Evolutionary conservation across 2,797 vertebrate species (phyloP), one percentile per base, ranked within the genome.

Genomic region (Vespertilio murinus): DNA sequence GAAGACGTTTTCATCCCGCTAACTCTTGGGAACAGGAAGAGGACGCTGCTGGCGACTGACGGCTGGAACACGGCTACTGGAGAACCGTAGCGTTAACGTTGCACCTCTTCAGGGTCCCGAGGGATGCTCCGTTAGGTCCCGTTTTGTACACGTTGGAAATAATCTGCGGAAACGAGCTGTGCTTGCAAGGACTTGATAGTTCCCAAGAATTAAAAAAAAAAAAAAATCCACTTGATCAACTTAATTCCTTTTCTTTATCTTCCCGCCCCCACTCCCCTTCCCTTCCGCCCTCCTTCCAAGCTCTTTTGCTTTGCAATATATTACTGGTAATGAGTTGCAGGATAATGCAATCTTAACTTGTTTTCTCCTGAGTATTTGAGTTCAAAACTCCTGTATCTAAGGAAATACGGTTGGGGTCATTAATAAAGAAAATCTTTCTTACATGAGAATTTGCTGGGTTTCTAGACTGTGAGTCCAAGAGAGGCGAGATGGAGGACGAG

Each of bases 1-100:
- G 97, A 99, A 99, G 98, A 99, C 99, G 0, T 99, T 99, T 78
- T 96, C 98, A 87, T 95, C 97, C 97, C 98, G 98, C 97, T 98
- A 98, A 97, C 1, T 0, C 95, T 45, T 1, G 95, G 97, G 94
- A 93, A 78, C 82, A 35, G 40, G 93, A 95, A 90, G 85, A 97
- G 79, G 94, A 93, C 35, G 95, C 91, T 23, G 93, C 96, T 91
- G 96, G 96, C 2, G 82, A 94, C 1, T 52, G 86, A 97, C 98
- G 97, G 96, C 96, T 96, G 97, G 96, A 97, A 97, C 93, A 96
- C 94, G 97, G 98, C 98, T 98, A 97, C 98, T 96, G 0, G 94
- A 98, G 98, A 98, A 98, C 97, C 93, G 97, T 97, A 98, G 98
- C 97, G 97, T 97, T 97, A 97, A 96, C 94, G 96, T 98, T 97